Base-by-base conservation (phyloP, 2,888 invertebrate species). In the Eristalis tenax region DNA sequence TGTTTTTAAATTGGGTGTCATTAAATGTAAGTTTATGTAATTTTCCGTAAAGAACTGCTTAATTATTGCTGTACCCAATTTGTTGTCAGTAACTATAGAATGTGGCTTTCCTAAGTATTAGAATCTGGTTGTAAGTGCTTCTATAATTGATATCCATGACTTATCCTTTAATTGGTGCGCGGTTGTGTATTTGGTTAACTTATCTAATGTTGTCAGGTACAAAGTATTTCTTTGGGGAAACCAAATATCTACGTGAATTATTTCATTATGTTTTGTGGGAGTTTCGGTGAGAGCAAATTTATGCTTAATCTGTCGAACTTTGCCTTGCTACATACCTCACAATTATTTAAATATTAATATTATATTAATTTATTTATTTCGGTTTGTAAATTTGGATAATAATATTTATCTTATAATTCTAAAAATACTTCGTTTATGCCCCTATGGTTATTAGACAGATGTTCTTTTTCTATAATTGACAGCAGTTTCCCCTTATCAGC, bases 361-460 rank as follows among this genome's bases (percentile, higher is more conserved):
- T n/a, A n/a, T n/a, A n/a, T n/a, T n/a, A 50, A 18, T 68, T 26
- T 68, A n/a, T 65, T 38, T 13, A 65, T 65, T 65, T 65, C 65
- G n/a, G n/a, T 64, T 64, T 64, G 64, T 35, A 35, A 18, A 35
- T 64, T 64, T 4, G 64, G 40, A 6, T 26, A 50, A n/a, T 66
- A 66, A n/a, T 65, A 50, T 26, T n/a, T n/a, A 5, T n/a, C 6
- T 66, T 26, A 43, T n/a, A 66, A 8, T 26, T 66, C 43, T 13
- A 63, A 26, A 8, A 26, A 66, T 11, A 66, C 26, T 68, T 68
- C 66, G n/a, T 68, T 50, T 68, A 68, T 68, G 43, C 50, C 28
- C 50, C 50, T 68, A 13, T 50, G 43, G 50, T 68, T 68, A 26
- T 50, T 40, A 59, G 5, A 0, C 13, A 59, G 59, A 26, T 59